Percentiles rank a stretch among this genome's conserved stretches.
Evolutionary conservation across 2,113 vertebrate species (phyloP).

Genomic region (Cathartes aura): DNA sequence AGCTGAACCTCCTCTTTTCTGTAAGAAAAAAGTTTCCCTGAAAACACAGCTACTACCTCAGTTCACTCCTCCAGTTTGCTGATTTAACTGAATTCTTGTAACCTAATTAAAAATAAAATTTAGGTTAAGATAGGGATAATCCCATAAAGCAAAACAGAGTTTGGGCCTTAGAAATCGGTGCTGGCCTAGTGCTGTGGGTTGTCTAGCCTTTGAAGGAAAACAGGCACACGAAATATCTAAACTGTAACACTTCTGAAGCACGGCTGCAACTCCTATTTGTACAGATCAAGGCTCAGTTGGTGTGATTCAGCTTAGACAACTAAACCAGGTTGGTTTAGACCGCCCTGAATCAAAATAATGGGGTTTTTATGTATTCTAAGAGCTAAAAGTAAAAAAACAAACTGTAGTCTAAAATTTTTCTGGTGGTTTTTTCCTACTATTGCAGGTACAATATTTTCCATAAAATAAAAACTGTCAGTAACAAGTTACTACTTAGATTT

Average conservation of each 20-base stretch:
- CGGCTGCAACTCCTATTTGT: fast-evolving
- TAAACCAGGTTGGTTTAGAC: background rate
- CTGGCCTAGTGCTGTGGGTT: background rate
- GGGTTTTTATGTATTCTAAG: background rate
- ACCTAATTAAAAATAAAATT: background rate
- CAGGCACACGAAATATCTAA: background rate
- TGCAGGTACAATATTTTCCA: background rate
- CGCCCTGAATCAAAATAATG: background rate
- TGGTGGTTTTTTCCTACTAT: background rate
- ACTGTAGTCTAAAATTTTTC: background rate
- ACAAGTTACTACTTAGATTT: background rate
- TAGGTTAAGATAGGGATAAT: background rate
- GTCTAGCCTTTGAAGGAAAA: background rate
- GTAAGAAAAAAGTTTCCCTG: background rate
- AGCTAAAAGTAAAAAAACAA: background rate
- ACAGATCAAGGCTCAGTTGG: background rate
- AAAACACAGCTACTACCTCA: background rate
- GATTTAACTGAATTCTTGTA: background rate
- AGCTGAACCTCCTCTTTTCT: background rate
- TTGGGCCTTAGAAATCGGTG: background rate
- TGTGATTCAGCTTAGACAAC: background rate
- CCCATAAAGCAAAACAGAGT: background rate
- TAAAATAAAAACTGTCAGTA: background rate
- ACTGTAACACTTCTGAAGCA: background rate
- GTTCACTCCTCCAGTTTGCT: background rate